Evolutionary conservation across 2,888 invertebrate species (phyloP).

Genomic region (Orchesellides sinensis): DNA sequence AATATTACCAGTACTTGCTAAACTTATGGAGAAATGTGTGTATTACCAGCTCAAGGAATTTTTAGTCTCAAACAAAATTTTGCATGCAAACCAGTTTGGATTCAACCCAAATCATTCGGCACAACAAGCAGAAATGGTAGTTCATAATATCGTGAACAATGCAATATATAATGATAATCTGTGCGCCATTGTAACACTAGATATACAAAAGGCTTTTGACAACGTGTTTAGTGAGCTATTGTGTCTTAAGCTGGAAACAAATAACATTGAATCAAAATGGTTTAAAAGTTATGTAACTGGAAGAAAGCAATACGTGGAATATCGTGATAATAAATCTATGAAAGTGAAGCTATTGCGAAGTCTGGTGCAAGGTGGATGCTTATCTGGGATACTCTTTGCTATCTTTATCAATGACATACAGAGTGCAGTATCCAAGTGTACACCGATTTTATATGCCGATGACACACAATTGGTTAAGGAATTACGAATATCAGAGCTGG

Average conservation of each 20-base stretch:
- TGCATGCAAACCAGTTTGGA: slow-evolving; percentile 36
- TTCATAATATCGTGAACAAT: neutral
- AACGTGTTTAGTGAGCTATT: slow-evolving; percentile 1
- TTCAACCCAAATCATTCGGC: slow-evolving; percentile 36
- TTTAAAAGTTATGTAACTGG: neutral
- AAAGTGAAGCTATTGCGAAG: neutral
- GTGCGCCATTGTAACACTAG: slow-evolving; percentile 15
- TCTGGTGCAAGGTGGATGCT: slow-evolving; percentile 24
- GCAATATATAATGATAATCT: neutral
- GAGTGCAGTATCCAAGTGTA: neutral
- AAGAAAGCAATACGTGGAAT: slow-evolving; percentile 3
- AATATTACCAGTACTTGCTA: slow-evolving; percentile 49
- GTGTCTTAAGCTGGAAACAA: slow-evolving; percentile 2
- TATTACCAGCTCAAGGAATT: slow-evolving; percentile 12
- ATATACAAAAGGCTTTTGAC: slow-evolving; percentile 52
- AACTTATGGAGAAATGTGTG: slow-evolving; percentile 45
- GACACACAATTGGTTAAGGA: slow-evolving; percentile 1
- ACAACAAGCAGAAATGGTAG: slow-evolving; percentile 20
- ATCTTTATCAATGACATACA: slow-evolving; percentile 12
- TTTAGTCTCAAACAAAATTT: slow-evolving; percentile 9
- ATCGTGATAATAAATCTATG: neutral
- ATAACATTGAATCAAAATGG: slow-evolving; percentile 19
- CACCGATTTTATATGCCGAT: slow-evolving; percentile 5
- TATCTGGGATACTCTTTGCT: slow-evolving; percentile 4
- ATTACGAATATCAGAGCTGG: neutral